phyloP scores from a whole-genome alignment of 2,113 vertebrate species.

The Psammodynastes pulverulentus region DNA sequence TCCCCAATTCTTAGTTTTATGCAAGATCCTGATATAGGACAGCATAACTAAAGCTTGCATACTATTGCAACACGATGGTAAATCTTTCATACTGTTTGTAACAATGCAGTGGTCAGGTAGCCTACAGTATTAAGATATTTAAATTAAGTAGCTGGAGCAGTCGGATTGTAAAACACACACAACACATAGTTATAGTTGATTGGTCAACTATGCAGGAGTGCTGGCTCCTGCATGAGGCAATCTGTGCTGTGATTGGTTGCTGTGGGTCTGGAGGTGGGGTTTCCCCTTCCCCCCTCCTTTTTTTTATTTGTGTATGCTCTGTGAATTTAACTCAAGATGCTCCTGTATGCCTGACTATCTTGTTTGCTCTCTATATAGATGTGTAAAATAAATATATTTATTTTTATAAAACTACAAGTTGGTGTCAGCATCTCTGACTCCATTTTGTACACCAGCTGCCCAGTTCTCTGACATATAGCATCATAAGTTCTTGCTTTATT shows the following conservation, averaged over 20 bases:
- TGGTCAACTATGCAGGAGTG: neutral
- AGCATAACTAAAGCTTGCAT: neutral
- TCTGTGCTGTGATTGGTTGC: neutral
- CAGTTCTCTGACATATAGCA: too few relatives aligned
- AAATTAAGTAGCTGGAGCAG: neutral
- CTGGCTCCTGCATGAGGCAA: neutral
- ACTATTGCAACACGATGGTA: neutral
- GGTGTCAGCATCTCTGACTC: too few relatives aligned
- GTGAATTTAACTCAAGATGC: too few relatives aligned
- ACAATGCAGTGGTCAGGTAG: neutral
- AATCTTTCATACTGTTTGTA: neutral
- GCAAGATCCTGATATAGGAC: neutral
- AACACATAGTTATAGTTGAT: neutral
- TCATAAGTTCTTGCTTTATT: neutral
- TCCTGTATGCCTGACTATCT: too few relatives aligned
- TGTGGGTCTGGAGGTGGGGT: neutral
- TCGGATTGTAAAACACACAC: neutral
- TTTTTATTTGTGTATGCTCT: too few relatives aligned
- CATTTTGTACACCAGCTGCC: too few relatives aligned
- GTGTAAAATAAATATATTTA: too few relatives aligned
- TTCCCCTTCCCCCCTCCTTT: neutral
- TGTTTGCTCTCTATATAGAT: too few relatives aligned
- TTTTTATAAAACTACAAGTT: too few relatives aligned
- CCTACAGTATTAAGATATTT: neutral
- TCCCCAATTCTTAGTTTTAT: neutral